phyloP scores from a whole-genome alignment of 2,113 vertebrate species.

The Dolichallabes microphthalmus region DNA sequence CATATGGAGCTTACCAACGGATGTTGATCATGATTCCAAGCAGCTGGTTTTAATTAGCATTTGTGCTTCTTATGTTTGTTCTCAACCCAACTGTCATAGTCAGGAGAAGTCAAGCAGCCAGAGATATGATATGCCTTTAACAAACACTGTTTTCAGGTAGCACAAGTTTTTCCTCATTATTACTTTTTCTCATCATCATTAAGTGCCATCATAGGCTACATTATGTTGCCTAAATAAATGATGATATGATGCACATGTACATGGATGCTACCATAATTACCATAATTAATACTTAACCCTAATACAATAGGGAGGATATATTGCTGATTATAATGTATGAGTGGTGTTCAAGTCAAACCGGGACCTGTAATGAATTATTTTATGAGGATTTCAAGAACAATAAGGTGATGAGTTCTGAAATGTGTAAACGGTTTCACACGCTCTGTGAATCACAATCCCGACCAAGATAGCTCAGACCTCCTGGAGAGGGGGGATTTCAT shows the following conservation, averaged over 20 bases:
- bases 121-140: slow-evolving; percentile 4
- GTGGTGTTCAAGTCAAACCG: no score
- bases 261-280: background rate
- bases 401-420: no score
- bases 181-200: background rate
- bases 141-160: background rate
- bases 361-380: no score
- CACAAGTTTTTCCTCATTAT: background rate
- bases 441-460: no score
- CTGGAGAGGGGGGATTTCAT: no score
- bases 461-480: no score
- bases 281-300: background rate
- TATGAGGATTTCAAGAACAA: no score
- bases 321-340: background rate
- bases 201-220: background rate
- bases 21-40: slow-evolving; percentile 11
- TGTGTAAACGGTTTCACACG: no score
- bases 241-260: background rate
- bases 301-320: background rate
- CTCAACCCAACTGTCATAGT: background rate
- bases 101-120: background rate
- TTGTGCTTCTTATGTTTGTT: slow-evolving; percentile 18
- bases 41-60: slow-evolving; percentile 24
- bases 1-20: slow-evolving; percentile 13
- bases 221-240: background rate